Evolutionary conservation across 2,888 invertebrate species (phyloP), one percentile per base, ranked within the genome.

Genomic region (Oscheius sp.): DNA sequence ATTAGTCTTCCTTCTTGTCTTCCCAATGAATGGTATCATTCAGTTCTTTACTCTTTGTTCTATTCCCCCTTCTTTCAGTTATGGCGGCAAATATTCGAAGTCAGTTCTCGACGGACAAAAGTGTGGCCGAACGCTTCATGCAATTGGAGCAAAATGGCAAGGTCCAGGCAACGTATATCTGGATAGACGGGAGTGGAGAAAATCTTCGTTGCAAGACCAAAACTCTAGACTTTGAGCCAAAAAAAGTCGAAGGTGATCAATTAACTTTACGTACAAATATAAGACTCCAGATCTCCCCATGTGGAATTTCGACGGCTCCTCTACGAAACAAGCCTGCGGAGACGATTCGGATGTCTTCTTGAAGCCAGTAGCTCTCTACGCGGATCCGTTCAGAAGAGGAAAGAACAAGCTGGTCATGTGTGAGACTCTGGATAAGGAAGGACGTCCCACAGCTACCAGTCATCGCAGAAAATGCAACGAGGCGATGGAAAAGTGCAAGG

Each of bases 131-230:
- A 72, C 86, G 89, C 72, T 96, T 94, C 90, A 91, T 94, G 89
- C 92, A 93, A 82, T 91, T 96, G 81, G 94, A 94, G 0, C 91
- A 94, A 77, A 94, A 94, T 9, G 93, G 94, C 86, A 78, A 92
- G 93, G 82, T 87, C 11, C 85, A 94, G 89, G 95, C 94, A 51
- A 95, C 94, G 70, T 96, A 96, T 90, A 92, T 96, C 73, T 96
- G 96, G 96, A 95, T 96, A 86, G 96, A 96, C 89, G 96, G 96
- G 42, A 93, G 94, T 33, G 96, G 95, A 35, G 95, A 96, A 90
- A 92, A 94, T 88, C 89, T 96, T 70, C 92, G 96, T 76, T 93
- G 94, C 91, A 96, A 96, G 90, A 95, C 95, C 80, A 92, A 94
- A 80, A 96, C 96, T 0, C 89, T 96, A 78, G 93, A 93, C 89